Conservation (phyloP, 2,888 invertebrate species). For the Trissonchulus latispiculum region DNA sequence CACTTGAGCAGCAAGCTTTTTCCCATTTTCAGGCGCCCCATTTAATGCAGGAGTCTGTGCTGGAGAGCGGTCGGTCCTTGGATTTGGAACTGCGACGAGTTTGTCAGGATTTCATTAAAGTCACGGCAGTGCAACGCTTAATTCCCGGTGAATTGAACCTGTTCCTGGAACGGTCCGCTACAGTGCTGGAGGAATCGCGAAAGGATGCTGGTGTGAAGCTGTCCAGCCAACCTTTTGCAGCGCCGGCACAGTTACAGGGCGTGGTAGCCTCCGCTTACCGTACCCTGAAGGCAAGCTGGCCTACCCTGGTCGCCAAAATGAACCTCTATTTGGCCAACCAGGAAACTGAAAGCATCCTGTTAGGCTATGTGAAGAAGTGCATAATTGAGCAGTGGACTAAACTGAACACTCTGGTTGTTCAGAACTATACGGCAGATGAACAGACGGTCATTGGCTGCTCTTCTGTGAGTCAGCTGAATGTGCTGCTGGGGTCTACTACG, state of each 20-base stretch:
- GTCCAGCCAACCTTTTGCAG: conserved; percentile 58
- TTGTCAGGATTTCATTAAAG: conserved; percentile 81
- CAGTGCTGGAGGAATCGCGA: too few relatives aligned
- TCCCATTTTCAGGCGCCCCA: conserved; percentile 92
- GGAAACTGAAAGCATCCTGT: conserved; percentile 92
- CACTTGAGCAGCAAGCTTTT: too few relatives aligned
- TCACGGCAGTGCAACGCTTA: too few relatives aligned
- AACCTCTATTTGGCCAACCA: conserved; percentile 86
- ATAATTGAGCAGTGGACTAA: not conserved
- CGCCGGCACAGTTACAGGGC: conserved; percentile 61
- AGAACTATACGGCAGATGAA: conserved; percentile 66
- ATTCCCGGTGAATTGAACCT: too few relatives aligned
- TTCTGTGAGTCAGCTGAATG: conserved; percentile 79
- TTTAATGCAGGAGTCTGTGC: conserved; percentile 74
- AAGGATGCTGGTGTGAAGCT: too few relatives aligned
- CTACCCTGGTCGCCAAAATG: conserved; percentile 65
- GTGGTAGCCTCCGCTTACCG: conserved; percentile 66
- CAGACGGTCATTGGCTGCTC: conserved; percentile 75
- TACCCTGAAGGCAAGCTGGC: conserved; percentile 65
- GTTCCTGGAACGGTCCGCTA: too few relatives aligned
- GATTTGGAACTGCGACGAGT: conserved; percentile 76
- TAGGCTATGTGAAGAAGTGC: conserved; percentile 69
- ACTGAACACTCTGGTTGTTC: not conserved
- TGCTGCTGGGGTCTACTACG: too few relatives aligned
- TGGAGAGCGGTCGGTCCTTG: conserved; percentile 69